These are phyloP conservation scores for Cephalotes varians DNA, from an alignment of 2,888 invertebrate genomes.

Conservation along the genomic window DNA sequence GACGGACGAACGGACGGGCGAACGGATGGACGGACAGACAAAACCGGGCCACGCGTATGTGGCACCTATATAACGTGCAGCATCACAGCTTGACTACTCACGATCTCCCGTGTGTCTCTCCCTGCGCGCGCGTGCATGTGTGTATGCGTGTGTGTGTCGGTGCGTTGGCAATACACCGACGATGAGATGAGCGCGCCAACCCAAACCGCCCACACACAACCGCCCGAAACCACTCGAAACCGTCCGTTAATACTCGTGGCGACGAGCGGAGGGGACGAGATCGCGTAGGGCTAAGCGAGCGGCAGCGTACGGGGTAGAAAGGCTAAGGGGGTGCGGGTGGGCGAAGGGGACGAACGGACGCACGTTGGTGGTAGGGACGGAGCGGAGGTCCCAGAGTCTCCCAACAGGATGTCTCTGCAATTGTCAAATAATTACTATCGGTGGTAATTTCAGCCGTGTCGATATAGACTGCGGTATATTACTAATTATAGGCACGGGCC, in stretches of 20 bases:
- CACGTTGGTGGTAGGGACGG: slow-evolving; percentile 58
- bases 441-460: slow-evolving; percentile 79
- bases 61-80: slow-evolving; percentile 76
- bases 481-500: slow-evolving; percentile 78
- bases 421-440: slow-evolving; percentile 82
- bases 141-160: slow-evolving; percentile 29
- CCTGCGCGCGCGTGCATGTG: neutral
- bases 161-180: slow-evolving; percentile 68
- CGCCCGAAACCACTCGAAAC: slow-evolving; percentile 80
- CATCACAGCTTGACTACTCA: slow-evolving; percentile 61
- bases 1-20: slow-evolving; percentile 66
- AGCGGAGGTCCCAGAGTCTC: slow-evolving; percentile 71
- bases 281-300: slow-evolving; percentile 59
- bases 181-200: slow-evolving; percentile 76
- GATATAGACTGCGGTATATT: slow-evolving; percentile 80
- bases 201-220: slow-evolving; percentile 75
- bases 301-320: slow-evolving; percentile 53
- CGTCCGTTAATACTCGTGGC: slow-evolving; percentile 81
- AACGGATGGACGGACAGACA: slow-evolving; percentile 75
- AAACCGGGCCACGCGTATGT: slow-evolving; percentile 83
- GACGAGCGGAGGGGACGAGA: slow-evolving; percentile 62
- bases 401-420: slow-evolving; percentile 80
- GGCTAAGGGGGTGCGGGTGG: slow-evolving; percentile 56
- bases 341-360: slow-evolving; percentile 31
- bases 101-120: slow-evolving; percentile 52